Evolutionary conservation across 2,888 invertebrate species (phyloP).

Genomic region (Euzetes globulus): DNA sequence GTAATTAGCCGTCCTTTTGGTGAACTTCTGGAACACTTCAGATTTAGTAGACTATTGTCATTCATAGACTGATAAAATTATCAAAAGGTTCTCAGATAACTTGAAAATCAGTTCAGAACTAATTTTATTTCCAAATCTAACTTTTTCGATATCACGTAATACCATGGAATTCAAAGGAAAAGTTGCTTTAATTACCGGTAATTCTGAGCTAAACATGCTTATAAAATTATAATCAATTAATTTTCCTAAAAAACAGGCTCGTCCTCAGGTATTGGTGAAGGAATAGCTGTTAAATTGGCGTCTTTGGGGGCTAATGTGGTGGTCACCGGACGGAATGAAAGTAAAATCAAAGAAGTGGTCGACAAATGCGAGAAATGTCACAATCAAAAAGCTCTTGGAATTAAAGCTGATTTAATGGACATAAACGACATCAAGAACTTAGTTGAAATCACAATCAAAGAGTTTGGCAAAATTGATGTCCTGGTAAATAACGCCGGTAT

Average conservation of each 20-base stretch:
- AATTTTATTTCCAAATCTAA: too few species aligned
- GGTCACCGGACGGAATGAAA: not conserved
- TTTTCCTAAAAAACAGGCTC: not conserved
- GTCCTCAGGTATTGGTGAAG: constrained; percentile 6
- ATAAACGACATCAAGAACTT: not conserved
- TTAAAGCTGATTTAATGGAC: not conserved
- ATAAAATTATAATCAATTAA: not conserved
- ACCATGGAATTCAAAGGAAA: too few species aligned
- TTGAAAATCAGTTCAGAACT: too few species aligned
- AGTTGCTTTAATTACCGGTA: too few species aligned
- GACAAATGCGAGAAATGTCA: not conserved
- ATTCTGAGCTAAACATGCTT: too few species aligned
- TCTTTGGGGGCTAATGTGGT: constrained; percentile 8
- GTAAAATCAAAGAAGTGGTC: not conserved
- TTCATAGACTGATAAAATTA: too few species aligned
- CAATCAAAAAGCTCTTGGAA: not conserved
- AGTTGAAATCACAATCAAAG: not conserved
- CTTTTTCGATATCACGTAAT: too few species aligned
- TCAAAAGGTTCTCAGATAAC: too few species aligned
- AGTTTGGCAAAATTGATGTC: constrained; percentile 9
- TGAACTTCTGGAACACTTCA: too few species aligned
- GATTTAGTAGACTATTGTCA: too few species aligned
- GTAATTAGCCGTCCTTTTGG: too few species aligned
- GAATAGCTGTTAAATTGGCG: not conserved
- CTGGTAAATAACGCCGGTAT: constrained; percentile 9